phyloP scores from a whole-genome alignment of 2,888 invertebrate species.

The Dasysyrphus tricinctus region DNA sequence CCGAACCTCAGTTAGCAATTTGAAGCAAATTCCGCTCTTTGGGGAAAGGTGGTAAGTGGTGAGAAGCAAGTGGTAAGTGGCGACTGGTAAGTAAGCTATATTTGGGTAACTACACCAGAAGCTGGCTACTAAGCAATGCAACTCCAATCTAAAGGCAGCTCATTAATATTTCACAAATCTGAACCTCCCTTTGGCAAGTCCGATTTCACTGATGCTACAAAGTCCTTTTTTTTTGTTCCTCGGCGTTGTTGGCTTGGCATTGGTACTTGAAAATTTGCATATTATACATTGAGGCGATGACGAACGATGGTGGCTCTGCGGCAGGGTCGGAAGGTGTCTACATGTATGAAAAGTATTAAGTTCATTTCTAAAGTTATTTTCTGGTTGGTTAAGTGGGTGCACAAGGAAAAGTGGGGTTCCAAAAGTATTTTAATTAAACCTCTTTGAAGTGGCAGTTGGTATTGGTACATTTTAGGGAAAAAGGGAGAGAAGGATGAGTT shows the following conservation, averaged over 20 bases:
- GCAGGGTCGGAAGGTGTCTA: neutral
- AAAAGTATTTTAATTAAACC: constrained; percentile 70
- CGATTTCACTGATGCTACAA: constrained; percentile 27
- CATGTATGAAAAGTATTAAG: constrained; percentile 31
- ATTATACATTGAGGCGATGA: constrained; percentile 11
- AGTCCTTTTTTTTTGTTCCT: constrained; percentile 5
- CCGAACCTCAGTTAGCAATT: constrained; percentile 73
- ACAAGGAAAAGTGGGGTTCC: neutral
- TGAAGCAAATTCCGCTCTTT: constrained; percentile 62
- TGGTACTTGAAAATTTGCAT: constrained; percentile 22
- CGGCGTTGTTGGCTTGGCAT: constrained; percentile 9
- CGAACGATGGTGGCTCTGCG: neutral
- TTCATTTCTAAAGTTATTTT: constrained; percentile 51
- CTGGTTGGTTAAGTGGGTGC: constrained; percentile 59
- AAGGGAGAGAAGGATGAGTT: neutral
- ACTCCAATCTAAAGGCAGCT: constrained; percentile 50
- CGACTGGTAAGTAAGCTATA: constrained; percentile 4
- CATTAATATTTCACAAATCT: constrained; percentile 70
- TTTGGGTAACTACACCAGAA: neutral
- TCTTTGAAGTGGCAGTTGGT: neutral
- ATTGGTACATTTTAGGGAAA: neutral
- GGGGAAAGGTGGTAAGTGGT: constrained; percentile 2
- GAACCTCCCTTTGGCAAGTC: constrained; percentile 45
- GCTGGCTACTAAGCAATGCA: constrained; percentile 55
- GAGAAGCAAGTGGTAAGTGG: constrained; percentile 11